These are phyloP conservation scores for Mellivora capensis DNA, from an alignment of 2,113 vertebrate species.

Conservation along the genomic window DNA sequence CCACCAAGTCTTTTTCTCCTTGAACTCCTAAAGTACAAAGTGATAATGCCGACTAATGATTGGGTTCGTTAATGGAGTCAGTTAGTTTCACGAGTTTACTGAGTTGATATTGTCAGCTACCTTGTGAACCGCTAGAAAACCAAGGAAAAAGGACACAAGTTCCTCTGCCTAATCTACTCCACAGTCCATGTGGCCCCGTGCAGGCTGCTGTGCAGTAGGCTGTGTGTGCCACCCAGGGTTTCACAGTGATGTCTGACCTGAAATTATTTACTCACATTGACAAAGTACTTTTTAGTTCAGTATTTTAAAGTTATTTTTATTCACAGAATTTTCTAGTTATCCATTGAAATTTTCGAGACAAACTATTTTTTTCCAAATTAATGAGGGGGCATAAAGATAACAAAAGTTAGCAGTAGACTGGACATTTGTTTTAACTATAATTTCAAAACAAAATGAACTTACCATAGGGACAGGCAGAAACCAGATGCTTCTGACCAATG, in stretches of 20 bases:
- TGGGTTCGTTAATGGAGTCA: neutral
- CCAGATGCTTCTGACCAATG: neutral
- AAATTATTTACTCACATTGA: neutral
- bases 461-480: neutral
- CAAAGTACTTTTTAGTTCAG: neutral
- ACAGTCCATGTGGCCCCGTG: neutral
- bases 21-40: neutral
- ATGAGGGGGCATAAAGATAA: neutral
- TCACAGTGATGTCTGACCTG: neutral
- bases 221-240: neutral
- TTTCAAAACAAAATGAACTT: neutral
- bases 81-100: neutral
- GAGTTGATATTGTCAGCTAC: neutral
- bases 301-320: neutral
- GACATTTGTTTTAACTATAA: neutral
- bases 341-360: neutral
- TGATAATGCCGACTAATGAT: neutral
- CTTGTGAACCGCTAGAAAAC: neutral
- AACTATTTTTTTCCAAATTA: slow-evolving; percentile 23
- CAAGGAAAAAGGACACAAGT: neutral
- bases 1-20: neutral
- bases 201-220: neutral
- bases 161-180: neutral
- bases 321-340: neutral
- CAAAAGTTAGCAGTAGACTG: neutral